These are phyloP conservation scores for Vireo altiloquus DNA, from an alignment of 2,113 vertebrate genomes.

Conservation along the genomic window DNA sequence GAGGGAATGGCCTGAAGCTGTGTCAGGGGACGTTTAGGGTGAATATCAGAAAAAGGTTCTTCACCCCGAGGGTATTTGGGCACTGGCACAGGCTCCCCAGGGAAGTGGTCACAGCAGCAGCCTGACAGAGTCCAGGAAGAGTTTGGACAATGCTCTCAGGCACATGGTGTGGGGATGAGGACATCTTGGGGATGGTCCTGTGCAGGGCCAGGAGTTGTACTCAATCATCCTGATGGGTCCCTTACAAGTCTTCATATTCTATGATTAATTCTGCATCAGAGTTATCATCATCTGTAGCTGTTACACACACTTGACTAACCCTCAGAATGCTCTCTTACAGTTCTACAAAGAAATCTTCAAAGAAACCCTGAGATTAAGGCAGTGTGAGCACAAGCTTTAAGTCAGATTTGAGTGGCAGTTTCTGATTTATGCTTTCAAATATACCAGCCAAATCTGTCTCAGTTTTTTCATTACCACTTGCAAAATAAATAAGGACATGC, in stretches of 20 bases:
- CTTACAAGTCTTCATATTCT: neutral
- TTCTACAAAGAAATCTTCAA: conserved; percentile 15
- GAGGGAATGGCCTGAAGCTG: neutral
- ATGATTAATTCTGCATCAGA: neutral
- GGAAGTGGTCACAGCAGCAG: neutral
- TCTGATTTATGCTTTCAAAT: conserved; percentile 19
- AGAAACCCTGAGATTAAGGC: conserved; percentile 8
- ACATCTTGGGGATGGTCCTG: neutral
- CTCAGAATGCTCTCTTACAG: neutral
- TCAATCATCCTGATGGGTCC: neutral
- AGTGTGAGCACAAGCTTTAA: conserved; percentile 11
- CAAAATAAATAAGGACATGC: neutral
- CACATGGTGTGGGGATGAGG: neutral
- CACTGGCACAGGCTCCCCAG: neutral
- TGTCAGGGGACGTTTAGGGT: neutral
- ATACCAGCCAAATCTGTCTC: neutral
- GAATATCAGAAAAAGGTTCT: neutral
- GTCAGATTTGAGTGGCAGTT: conserved; percentile 10
- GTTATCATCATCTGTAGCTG: neutral
- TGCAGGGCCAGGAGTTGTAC: neutral
- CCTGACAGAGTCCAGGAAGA: neutral
- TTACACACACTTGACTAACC: neutral
- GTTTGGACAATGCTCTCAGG: neutral
- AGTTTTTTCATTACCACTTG: neutral
- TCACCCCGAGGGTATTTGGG: neutral